These are phyloP conservation scores for Trissolcus basalis DNA, from an alignment of 1,140 invertebrate species.

Conservation along the genomic window DNA sequence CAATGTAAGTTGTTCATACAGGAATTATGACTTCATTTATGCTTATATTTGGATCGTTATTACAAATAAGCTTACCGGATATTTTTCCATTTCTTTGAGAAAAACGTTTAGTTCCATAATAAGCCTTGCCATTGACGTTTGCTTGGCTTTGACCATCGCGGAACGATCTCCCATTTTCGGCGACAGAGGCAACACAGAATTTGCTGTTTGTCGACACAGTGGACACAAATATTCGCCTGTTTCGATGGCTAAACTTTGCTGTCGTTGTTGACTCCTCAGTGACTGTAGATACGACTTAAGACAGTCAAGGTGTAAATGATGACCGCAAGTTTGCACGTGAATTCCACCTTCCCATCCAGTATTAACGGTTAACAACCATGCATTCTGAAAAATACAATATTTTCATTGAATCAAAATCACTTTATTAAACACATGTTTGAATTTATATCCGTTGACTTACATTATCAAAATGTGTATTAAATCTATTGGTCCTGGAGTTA, in stretches of 20 bases:
- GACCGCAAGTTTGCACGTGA: constrained; percentile 96
- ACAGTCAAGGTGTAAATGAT: constrained; percentile 95
- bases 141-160: constrained; percentile 79
- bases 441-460: too few species aligned
- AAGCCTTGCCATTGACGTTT: constrained; percentile 76
- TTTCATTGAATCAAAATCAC: constrained; percentile 16
- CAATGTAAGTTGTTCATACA: too few species aligned
- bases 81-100: constrained; percentile 82
- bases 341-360: constrained; percentile 95
- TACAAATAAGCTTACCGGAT: constrained; percentile 76
- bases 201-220: constrained; percentile 93
- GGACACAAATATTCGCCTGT: constrained; percentile 95
- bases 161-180: constrained; percentile 85
- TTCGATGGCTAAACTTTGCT: constrained; percentile 84
- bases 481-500: constrained; percentile 82
- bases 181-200: constrained; percentile 92
- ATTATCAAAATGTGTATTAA: constrained; percentile 85
- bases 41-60: too few species aligned
- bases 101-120: constrained; percentile 80
- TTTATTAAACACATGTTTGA: too few species aligned
- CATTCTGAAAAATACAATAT: constrained; percentile 76
- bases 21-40: too few species aligned
- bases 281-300: constrained; percentile 91
- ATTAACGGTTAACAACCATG: constrained; percentile 90
- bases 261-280: constrained; percentile 84